These are phyloP conservation scores for Tuberolachnus salignus DNA, from an alignment of 2,888 invertebrate genomes.

Conservation along the genomic window DNA sequence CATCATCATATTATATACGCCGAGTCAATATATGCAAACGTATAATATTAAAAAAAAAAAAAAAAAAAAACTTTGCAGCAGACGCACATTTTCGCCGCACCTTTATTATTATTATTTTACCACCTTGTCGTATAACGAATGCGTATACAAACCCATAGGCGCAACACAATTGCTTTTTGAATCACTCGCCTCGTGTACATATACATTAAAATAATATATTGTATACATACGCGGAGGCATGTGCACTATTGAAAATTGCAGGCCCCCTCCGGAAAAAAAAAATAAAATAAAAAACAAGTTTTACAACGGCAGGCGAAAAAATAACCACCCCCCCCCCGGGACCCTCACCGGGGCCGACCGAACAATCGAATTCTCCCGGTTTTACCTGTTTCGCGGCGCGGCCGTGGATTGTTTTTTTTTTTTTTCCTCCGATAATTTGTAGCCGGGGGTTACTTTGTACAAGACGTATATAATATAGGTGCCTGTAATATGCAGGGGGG, in stretches of 20 bases:
- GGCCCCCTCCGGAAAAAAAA: not conserved
- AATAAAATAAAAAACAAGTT: not conserved
- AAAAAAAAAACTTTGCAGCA: no score
- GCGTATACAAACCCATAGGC: not conserved
- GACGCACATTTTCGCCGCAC: not conserved
- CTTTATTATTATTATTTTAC: conserved; percentile 6
- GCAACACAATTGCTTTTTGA: conserved; percentile 44
- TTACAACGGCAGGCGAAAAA: conserved; percentile 14
- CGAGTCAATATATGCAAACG: no score
- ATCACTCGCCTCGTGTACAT: not conserved
- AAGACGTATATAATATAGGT: no score
- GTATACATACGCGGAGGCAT: not conserved
- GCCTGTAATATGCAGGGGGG: not conserved
- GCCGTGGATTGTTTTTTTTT: conserved; percentile 5
- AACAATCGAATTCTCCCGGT: conserved; percentile 40
- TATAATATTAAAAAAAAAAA: no score
- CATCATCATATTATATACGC: no score
- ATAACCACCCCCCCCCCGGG: not conserved
- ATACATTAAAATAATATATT: not conserved
- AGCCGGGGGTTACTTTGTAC: not conserved
- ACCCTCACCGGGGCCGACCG: not conserved
- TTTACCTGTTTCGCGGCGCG: conserved; percentile 41
- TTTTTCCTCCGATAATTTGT: not conserved
- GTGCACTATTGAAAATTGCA: conserved; percentile 34
- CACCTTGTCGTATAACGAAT: conserved; percentile 29